These are phyloP conservation scores for Thelaira solivaga DNA, from an alignment of 2,888 invertebrate species.

Conservation along the genomic window DNA sequence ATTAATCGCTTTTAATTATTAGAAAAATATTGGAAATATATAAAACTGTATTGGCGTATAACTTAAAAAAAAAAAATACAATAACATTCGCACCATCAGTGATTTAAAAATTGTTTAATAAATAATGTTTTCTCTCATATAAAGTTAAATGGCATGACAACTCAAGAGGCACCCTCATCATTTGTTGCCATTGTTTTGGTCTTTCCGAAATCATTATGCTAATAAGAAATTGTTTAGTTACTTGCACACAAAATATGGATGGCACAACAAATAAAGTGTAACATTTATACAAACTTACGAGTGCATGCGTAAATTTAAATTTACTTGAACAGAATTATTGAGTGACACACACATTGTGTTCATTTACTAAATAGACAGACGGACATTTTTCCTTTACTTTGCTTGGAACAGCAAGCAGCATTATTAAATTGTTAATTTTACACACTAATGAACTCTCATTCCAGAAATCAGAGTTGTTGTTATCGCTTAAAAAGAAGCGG, in stretches of 20 bases:
- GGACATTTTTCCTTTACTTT: neutral
- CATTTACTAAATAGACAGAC: no score
- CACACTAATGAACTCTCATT: constrained; percentile 51
- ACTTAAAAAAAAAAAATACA: constrained; percentile 37
- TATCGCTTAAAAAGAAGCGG: neutral
- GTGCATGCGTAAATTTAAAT: no score
- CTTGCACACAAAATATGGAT: constrained; percentile 16
- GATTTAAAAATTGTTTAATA: constrained; percentile 21
- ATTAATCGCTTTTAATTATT: constrained; percentile 20
- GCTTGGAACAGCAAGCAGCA: constrained; percentile 3
- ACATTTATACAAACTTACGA: neutral
- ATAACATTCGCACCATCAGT: constrained; percentile 56
- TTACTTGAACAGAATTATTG: no score
- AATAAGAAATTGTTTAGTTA: constrained; percentile 48
- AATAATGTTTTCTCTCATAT: constrained; percentile 3
- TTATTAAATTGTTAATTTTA: constrained; percentile 61
- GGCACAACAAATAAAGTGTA: neutral
- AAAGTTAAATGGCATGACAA: constrained; percentile 37
- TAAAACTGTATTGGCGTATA: constrained; percentile 39
- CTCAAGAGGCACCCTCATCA: constrained; percentile 55
- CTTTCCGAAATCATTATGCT: constrained; percentile 49
- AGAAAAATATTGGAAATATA: constrained; percentile 31
- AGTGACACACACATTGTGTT: no score
- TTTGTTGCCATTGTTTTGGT: neutral
- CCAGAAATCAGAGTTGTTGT: neutral